These are phyloP conservation scores for Arizona elegans DNA, from an alignment of 2,113 vertebrate species.

Conservation along the genomic window DNA sequence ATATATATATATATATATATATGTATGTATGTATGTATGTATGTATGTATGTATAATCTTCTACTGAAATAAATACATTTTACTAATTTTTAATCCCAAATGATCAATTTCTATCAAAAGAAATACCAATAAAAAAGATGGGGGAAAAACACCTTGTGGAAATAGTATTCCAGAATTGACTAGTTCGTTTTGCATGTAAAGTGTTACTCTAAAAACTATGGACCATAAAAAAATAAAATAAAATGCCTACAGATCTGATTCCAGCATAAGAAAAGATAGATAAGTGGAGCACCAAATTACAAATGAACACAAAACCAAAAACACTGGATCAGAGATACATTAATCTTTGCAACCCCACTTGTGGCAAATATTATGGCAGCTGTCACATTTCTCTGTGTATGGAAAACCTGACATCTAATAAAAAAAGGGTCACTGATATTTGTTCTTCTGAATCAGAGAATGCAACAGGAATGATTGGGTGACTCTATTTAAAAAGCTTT, in stretches of 20 bases:
- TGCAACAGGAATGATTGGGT: neutral
- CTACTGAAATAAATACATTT: neutral
- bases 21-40: no score
- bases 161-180: neutral
- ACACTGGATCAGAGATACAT: neutral
- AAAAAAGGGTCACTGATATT: neutral
- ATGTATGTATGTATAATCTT: no score
- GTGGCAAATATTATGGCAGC: neutral
- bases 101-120: neutral
- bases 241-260: neutral
- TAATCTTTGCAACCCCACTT: neutral
- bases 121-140: neutral
- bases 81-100: neutral
- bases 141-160: neutral
- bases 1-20: no score
- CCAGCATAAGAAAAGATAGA: neutral
- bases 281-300: neutral
- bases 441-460: conserved; percentile 3
- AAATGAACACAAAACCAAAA: neutral
- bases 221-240: neutral
- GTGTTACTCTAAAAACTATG: neutral
- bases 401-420: neutral
- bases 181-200: neutral
- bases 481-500: conserved; percentile 15
- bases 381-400: neutral